Evolutionary conservation across 2,797 vertebrate genomes (phyloP).

Genomic region (Mallotus villosus): DNA sequence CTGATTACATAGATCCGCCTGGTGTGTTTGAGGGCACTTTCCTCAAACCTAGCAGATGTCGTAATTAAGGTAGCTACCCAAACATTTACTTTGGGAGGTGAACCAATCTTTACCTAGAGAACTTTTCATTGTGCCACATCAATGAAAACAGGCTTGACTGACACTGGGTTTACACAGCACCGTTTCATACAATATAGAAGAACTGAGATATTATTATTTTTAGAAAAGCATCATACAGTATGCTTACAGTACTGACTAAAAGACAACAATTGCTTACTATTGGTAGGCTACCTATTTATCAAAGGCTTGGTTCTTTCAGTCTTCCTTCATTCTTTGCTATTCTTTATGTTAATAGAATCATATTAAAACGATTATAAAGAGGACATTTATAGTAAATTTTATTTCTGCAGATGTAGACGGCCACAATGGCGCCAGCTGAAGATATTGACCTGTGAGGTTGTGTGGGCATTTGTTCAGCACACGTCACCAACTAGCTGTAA

Average conservation of each 20-base stretch:
- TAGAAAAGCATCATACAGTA: no score
- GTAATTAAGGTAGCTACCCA: conserved; percentile 52
- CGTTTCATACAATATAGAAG: no score
- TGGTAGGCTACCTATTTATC: no score
- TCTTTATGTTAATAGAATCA: no score
- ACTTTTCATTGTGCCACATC: conserved; percentile 7
- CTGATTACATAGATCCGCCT: conserved; percentile 58
- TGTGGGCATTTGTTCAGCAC: conserved; percentile 11
- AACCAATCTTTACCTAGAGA: conserved; percentile 46
- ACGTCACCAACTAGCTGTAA: conserved; percentile 15
- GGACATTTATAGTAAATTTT: not conserved
- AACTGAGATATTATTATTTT: no score
- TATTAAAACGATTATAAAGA: no score
- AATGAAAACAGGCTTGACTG: not conserved
- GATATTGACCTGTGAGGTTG: not conserved
- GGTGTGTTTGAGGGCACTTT: conserved; percentile 27
- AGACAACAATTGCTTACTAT: no score
- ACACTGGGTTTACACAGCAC: no score
- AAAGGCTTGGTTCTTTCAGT: no score
- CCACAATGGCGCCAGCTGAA: not conserved
- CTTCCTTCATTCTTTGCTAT: no score
- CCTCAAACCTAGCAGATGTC: conserved; percentile 48
- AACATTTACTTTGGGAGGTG: conserved; percentile 62
- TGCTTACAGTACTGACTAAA: no score
- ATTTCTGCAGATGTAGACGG: not conserved